These are phyloP conservation scores for Microcebus murinus DNA, from an alignment of 2,113 vertebrate genomes.

Conservation along the genomic window DNA sequence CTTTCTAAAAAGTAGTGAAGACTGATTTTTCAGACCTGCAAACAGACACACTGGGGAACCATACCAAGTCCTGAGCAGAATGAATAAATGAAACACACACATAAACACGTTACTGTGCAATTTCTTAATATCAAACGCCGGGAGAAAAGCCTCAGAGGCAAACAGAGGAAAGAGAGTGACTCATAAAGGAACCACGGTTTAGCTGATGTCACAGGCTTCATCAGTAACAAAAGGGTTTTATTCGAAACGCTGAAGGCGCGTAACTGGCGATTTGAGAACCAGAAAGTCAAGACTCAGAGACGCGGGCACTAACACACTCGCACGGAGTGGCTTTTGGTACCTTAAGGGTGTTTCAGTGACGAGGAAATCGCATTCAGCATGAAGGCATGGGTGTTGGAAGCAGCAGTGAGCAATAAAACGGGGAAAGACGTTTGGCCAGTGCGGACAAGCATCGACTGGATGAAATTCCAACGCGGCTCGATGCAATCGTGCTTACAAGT, in stretches of 20 bases:
- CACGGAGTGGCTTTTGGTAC: background rate
- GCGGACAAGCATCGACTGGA: too few species aligned
- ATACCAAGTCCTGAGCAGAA: background rate
- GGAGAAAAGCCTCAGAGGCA: background rate
- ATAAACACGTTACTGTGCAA: rapidly evolving
- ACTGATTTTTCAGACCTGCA: background rate
- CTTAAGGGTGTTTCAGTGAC: background rate
- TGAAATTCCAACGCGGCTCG: background rate
- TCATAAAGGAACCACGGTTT: background rate
- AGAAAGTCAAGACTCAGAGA: background rate
- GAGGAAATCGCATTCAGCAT: background rate
- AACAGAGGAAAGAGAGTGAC: background rate
- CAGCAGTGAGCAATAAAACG: background rate
- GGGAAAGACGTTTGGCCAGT: background rate
- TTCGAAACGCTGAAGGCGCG: background rate
- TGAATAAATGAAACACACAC: background rate
- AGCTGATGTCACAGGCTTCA: background rate
- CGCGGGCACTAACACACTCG: background rate
- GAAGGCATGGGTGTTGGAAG: background rate
- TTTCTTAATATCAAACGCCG: background rate
- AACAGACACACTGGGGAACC: background rate
- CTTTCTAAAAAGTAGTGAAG: background rate
- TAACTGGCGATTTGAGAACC: background rate
- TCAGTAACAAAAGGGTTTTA: background rate
- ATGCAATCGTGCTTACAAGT: background rate